Base-by-base conservation (phyloP, 1,140 invertebrate species). In the Leguminivora glycinivorella region DNA sequence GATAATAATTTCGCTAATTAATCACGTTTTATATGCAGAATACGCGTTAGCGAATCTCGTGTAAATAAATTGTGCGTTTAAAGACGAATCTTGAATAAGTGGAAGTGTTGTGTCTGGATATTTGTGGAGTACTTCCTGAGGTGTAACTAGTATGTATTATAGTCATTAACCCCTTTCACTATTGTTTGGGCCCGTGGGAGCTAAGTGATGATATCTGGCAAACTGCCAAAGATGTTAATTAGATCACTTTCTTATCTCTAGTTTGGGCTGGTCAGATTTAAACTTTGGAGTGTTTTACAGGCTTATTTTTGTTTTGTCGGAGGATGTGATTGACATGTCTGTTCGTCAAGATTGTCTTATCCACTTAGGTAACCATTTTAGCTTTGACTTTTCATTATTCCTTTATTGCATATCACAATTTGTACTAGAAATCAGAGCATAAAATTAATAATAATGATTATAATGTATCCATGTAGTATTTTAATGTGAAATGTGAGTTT, bases 181-280 rank as follows among this genome's bases (percentile, higher is more conserved):
- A 52, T 69, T 56, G 47, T 69, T 56, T 29, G 68, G 24, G 47
- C 58, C 29, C 34, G 71, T 66, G 60, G 34, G 67, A 72, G 68
- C 26, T 56, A 70, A 69, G 40, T 52, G 69, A 74, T 70, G 75
- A 72, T 75, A 63, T 58, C 77, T 84, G 82, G 82, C 82, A 80
- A 38, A 68, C 52, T 19, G 80, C 82, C 81, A 84, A 75, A 75
- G 38, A 56, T 77, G 75, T 77, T 78, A 79, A 81, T 80, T 79
- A 78, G 74, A 74, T 43, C 67, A 38, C 67, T 78, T 72, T 69
- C 70, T 77, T 76, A 73, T 75, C 31, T 69, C 69, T 72, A 72
- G 60, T 70, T 70, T 58, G 52, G 60, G 26, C 25, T 67, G 52
- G n/a, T 70, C n/a, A 70, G 38, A 70, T 58, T 70, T 66, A 70